Evolutionary conservation across 2,797 vertebrate species (phyloP).

Genomic region (Peromyscus eremicus): DNA sequence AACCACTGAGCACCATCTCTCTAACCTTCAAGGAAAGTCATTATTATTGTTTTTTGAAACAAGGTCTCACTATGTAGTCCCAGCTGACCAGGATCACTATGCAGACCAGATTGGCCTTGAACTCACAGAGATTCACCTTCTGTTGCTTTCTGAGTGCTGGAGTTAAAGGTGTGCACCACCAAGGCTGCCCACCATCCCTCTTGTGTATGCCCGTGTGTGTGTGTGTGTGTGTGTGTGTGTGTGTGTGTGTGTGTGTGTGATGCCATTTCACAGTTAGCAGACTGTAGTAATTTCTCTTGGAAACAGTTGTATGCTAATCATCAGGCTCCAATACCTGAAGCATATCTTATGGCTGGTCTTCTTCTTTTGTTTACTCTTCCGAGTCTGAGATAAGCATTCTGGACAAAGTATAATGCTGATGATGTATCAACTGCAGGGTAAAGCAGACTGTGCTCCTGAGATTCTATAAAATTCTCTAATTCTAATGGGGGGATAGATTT

Average conservation of each 20-base stretch:
- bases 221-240: neutral
- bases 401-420: neutral
- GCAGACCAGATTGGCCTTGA: neutral
- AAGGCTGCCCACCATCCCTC: neutral
- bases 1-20: neutral
- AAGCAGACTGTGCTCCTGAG: neutral
- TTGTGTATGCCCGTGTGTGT: neutral
- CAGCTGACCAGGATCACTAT: neutral
- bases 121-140: no score
- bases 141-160: neutral
- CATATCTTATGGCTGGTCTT: neutral
- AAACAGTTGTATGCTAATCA: neutral
- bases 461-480: neutral
- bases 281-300: neutral
- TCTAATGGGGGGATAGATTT: neutral
- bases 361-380: neutral
- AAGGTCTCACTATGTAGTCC: neutral
- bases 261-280: constrained; percentile 28
- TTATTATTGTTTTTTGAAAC: neutral
- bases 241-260: neutral
- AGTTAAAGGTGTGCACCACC: neutral
- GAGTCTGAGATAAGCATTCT: neutral
- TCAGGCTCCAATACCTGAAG: neutral
- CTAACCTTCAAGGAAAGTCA: neutral
- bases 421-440: neutral